Conservation (phyloP, 1,140 invertebrate species). For the Rhopalosiphum padi region DNA sequence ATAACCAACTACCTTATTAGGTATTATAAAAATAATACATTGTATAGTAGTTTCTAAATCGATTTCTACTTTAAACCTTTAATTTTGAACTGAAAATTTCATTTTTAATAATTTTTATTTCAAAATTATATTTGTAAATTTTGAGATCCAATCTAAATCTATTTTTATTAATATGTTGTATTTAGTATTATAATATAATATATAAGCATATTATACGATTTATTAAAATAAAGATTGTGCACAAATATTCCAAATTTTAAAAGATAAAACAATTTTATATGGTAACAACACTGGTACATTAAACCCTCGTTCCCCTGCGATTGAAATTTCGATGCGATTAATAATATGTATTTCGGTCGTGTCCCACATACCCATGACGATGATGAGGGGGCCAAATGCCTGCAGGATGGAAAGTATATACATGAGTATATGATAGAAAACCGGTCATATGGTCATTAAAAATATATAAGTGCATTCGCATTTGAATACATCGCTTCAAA, state of each 20-base stretch:
- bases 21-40: background rate
- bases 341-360: constrained; percentile 54
- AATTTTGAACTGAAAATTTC: background rate
- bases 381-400: constrained; percentile 52
- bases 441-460: constrained; percentile 44
- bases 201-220: background rate
- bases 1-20: constrained; percentile 19
- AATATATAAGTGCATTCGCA: constrained; percentile 13
- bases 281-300: background rate
- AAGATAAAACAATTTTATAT: background rate
- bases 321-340: constrained; percentile 32
- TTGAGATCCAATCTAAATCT: background rate
- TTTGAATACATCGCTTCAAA: constrained; percentile 2
- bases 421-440: constrained; percentile 5
- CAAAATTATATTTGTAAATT: background rate
- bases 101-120: background rate
- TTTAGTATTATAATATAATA: background rate
- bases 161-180: background rate
- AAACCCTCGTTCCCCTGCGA: background rate
- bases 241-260: background rate
- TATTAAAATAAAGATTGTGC: background rate
- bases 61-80: background rate
- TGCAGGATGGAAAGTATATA: constrained; percentile 56
- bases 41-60: background rate
- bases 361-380: constrained; percentile 41